Percentiles rank a stretch among this genome's conserved stretches.
Evolutionary conservation across 2,888 invertebrate genomes (phyloP).

Genomic region (Nymphalis urticae): DNA sequence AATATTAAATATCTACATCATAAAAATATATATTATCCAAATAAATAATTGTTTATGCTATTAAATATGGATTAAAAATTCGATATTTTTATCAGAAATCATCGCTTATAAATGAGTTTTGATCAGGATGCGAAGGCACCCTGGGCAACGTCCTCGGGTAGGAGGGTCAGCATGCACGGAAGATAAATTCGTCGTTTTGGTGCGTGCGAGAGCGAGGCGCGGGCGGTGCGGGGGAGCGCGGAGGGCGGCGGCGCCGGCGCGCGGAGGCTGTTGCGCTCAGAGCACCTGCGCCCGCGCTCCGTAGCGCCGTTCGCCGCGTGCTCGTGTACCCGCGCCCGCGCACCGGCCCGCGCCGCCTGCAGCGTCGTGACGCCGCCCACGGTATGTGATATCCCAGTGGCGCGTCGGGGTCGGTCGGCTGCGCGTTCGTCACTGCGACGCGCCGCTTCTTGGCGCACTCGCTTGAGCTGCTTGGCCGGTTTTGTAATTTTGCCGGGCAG

Average conservation of each 20-base stretch:
- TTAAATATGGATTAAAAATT: neutral
- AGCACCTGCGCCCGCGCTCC: constrained; percentile 86
- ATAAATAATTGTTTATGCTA: neutral
- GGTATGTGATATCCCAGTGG: constrained; percentile 71
- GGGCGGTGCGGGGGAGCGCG: constrained; percentile 71
- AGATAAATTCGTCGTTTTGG: constrained; percentile 80
- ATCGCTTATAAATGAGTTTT: constrained; percentile 19
- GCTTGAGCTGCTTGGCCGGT: constrained; percentile 73
- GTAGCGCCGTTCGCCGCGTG: constrained; percentile 81
- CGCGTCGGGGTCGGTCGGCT: constrained; percentile 79
- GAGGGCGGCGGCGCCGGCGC: constrained; percentile 82
- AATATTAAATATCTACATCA: neutral
- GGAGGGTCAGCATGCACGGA: constrained; percentile 76
- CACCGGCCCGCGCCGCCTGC: constrained; percentile 60
- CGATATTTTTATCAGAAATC: constrained; percentile 1
- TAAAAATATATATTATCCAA: too few relatives aligned
- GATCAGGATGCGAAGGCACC: constrained; percentile 38
- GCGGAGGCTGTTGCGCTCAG: constrained; percentile 85
- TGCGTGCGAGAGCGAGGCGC: constrained; percentile 72
- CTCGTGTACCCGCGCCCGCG: constrained; percentile 74
- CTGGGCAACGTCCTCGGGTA: constrained; percentile 67
- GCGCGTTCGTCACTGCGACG: constrained; percentile 78
- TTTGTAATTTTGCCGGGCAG: constrained; percentile 78
- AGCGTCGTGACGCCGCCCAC: constrained; percentile 78
- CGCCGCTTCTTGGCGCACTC: constrained; percentile 57